Percentiles rank a stretch among this genome's conserved stretches.
These are phyloP conservation scores for Pentalonia nigronervosa DNA, from an alignment of 1,140 invertebrate genomes.

Conservation along the genomic window DNA sequence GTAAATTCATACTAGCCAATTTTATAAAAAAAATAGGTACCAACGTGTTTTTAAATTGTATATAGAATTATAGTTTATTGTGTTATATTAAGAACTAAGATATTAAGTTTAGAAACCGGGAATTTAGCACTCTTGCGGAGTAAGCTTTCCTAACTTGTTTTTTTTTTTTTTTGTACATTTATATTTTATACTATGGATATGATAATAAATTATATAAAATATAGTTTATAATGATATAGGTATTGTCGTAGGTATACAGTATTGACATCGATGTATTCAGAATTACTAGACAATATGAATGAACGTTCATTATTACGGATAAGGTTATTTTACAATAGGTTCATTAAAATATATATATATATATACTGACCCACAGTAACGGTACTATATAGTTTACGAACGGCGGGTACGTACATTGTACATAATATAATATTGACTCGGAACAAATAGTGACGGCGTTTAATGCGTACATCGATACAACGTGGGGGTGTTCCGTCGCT, in stretches of 20 bases:
- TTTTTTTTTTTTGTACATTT: not conserved
- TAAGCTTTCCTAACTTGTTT: not conserved
- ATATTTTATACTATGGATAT: not conserved
- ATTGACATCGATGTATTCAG: not conserved
- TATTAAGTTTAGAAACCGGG: too few species aligned
- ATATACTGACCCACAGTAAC: not conserved
- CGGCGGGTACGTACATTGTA: not conserved
- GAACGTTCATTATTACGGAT: not conserved
- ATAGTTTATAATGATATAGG: not conserved
- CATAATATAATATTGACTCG: not conserved
- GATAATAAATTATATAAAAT: not conserved
- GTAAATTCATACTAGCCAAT: too few species aligned
- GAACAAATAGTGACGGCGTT: not conserved
- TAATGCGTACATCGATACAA: not conserved
- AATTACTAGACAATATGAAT: not conserved
- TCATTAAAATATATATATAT: not conserved
- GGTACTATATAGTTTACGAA: not conserved
- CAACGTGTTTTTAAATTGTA: too few species aligned
- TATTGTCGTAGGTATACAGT: not conserved
- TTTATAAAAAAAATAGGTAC: too few species aligned
- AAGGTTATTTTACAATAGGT: not conserved
- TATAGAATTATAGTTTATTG: too few species aligned
- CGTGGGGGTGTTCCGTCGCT: not conserved
- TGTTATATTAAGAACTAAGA: too few species aligned
- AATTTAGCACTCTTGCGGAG: too few species aligned